Percentiles rank a stretch among this genome's conserved stretches.
These are phyloP conservation scores for Lagocephalus sceleratus DNA, from an alignment of 2,797 vertebrate species.

Conservation along the genomic window DNA sequence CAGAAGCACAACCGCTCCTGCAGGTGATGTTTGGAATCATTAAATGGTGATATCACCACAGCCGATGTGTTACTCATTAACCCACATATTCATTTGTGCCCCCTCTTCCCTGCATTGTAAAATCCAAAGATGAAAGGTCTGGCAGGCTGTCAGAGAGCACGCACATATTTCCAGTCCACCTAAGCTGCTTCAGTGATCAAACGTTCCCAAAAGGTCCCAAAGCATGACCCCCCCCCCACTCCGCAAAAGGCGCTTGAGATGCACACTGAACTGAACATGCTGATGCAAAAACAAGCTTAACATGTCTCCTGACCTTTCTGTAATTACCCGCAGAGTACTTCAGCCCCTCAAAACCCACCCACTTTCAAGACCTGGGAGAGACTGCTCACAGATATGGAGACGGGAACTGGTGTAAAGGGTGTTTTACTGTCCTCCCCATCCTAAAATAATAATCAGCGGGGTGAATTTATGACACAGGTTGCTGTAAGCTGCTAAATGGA, in stretches of 20 bases:
- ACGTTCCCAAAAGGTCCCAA: slow-evolving; percentile 19
- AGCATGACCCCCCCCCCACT: background rate
- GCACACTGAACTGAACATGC: slow-evolving; percentile 29
- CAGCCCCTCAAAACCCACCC: slow-evolving; percentile 32
- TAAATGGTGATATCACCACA: no score
- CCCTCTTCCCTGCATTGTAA: background rate
- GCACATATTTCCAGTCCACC: background rate
- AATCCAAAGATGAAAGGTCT: slow-evolving; percentile 6
- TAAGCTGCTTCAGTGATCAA: slow-evolving; percentile 24
- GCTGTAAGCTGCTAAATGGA: slow-evolving; percentile 17
- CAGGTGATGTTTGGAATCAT: no score
- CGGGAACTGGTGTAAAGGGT: slow-evolving; percentile 21
- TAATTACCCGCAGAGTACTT: slow-evolving; percentile 61
- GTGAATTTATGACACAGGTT: slow-evolving; percentile 32
- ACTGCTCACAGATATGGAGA: slow-evolving; percentile 1
- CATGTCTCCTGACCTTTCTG: slow-evolving; percentile 63
- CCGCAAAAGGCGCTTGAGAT: slow-evolving; percentile 17
- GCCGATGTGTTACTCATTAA: slow-evolving; percentile 6
- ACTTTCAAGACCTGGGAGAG: slow-evolving; percentile 37
- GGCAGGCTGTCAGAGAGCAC: slow-evolving; percentile 3
- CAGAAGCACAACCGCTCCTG: no score
- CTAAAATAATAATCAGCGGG: slow-evolving; percentile 26
- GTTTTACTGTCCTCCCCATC: slow-evolving; percentile 9
- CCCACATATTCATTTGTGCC: slow-evolving; percentile 1
- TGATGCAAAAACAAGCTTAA: slow-evolving; percentile 56